Conservation (phyloP, 2,888 invertebrate genomes). For the Pristionchus mayeri region DNA sequence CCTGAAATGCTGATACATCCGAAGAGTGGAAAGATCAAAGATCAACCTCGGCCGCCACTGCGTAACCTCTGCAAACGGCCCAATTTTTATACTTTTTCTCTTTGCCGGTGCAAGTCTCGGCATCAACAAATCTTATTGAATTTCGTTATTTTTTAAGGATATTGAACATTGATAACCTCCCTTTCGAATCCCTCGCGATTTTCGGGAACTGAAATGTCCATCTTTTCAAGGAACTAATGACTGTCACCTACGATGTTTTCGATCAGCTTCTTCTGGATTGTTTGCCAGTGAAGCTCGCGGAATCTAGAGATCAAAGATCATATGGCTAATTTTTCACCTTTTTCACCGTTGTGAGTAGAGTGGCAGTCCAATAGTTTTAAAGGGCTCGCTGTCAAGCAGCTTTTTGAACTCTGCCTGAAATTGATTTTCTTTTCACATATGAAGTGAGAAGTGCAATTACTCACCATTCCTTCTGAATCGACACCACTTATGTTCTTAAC, state of each 20-base stretch:
- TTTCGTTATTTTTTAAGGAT: not conserved
- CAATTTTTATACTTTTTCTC: not conserved
- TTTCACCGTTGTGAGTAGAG: not conserved
- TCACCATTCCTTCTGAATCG: not conserved
- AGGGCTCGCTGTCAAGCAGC: not conserved
- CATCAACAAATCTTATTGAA: not conserved
- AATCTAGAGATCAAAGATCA: not conserved
- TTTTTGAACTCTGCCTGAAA: not conserved
- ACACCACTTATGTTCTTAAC: too few relatives aligned
- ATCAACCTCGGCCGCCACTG: not conserved
- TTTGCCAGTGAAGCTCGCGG: not conserved
- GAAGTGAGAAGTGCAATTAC: not conserved
- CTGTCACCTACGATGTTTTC: not conserved
- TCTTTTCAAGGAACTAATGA: too few relatives aligned
- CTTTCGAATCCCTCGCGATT: too few relatives aligned
- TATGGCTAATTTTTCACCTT: not conserved
- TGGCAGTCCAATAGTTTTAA: not conserved
- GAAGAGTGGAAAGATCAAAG: not conserved
- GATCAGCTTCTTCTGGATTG: not conserved
- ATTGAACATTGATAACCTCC: not conserved
- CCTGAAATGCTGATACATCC: not conserved
- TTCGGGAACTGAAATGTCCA: too few relatives aligned
- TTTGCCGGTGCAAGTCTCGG: not conserved
- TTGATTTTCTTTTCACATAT: not conserved
- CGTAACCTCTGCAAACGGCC: not conserved